A percentile compares a stretch with the other conserved stretches of the same genome.
phyloP scores from a whole-genome alignment of 1,140 invertebrate species.

The Probaryconus sp. region DNA sequence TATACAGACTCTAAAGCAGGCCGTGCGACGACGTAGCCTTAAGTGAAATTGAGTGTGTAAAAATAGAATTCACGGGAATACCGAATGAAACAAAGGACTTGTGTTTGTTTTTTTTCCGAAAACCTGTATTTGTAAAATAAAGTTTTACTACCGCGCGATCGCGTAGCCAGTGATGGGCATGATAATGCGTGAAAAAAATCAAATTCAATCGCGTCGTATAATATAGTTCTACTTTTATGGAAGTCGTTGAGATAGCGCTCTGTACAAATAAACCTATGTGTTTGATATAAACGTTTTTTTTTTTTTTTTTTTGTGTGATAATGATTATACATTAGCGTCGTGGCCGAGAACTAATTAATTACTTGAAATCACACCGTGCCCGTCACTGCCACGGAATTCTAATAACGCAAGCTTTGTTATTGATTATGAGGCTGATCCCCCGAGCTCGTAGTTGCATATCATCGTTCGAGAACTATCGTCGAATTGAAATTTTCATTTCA shows the following conservation, averaged over 20 bases:
- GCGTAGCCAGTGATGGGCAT: no score
- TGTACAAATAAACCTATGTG: conserved; percentile 14
- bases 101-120: no score
- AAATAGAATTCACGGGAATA: conserved; percentile 14
- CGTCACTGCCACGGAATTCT: conserved; percentile 42
- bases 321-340: conserved; percentile 28
- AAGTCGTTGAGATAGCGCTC: not conserved
- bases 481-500: conserved; percentile 22
- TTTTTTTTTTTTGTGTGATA: conserved; percentile 18
- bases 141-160: no score
- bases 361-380: conserved; percentile 23
- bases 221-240: conserved; percentile 9
- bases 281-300: conserved; percentile 25
- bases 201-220: no score
- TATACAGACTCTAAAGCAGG: conserved; percentile 71
- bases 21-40: conserved; percentile 8
- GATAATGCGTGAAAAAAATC: no score
- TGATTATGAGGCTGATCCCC: conserved; percentile 43
- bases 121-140: no score
- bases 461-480: conserved; percentile 21
- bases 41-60: conserved; percentile 18
- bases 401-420: conserved; percentile 49
- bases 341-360: conserved; percentile 35
- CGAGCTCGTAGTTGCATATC: conserved; percentile 47
- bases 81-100: no score